A percentile compares a stretch with the other conserved stretches of the same genome.
phyloP scores from a whole-genome alignment of 2,797 vertebrate species.

The Euphonia xanthogaster region DNA sequence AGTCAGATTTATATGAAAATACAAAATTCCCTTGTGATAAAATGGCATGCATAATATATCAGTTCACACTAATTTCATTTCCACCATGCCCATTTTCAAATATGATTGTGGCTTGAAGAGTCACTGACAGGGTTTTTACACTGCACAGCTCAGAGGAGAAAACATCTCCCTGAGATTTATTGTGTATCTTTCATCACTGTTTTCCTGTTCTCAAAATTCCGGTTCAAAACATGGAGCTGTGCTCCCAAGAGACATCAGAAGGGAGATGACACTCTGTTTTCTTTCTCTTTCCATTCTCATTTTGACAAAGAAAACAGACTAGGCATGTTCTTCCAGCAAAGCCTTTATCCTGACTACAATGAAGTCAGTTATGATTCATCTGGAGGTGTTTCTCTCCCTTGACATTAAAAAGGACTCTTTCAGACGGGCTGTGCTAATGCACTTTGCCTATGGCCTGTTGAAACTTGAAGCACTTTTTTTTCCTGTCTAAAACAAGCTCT shows the following conservation, averaged over 20 bases:
- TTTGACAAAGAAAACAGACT: neutral
- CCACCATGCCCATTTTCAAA: neutral
- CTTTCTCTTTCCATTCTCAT: neutral
- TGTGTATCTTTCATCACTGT: neutral
- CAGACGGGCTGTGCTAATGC: neutral
- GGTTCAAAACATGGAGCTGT: neutral
- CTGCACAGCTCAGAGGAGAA: neutral
- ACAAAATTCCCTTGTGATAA: neutral
- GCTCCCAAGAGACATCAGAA: neutral
- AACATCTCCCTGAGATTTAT: neutral
- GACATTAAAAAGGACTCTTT: neutral
- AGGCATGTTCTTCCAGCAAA: constrained; percentile 8
- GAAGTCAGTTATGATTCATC: constrained; percentile 3
- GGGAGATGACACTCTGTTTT: neutral
- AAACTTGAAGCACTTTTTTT: neutral
- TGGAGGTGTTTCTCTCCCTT: constrained; percentile 35
- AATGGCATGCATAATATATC: neutral
- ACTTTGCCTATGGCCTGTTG: neutral
- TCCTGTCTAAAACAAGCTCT: neutral
- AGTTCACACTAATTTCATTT: neutral
- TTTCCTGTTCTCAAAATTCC: neutral
- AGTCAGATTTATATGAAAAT: neutral
- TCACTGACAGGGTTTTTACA: neutral
- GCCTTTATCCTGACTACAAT: constrained; percentile 7
- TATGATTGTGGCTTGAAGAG: neutral